Evolutionary conservation across 2,113 vertebrate species (phyloP).

Genomic region (Pagrus major): DNA sequence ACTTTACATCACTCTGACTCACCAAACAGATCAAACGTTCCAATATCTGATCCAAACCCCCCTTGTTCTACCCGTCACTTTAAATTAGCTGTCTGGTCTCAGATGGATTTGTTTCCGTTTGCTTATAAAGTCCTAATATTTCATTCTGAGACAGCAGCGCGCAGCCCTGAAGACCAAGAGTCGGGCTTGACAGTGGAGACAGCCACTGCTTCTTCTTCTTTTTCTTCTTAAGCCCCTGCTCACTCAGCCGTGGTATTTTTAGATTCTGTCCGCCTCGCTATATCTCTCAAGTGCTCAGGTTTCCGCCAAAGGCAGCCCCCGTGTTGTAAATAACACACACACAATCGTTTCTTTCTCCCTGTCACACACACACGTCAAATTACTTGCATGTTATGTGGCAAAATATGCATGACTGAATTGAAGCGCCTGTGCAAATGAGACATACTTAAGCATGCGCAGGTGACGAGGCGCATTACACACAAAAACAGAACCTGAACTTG

Average conservation of each 20-base stretch:
- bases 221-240: conserved; percentile 53
- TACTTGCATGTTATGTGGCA: conserved; percentile 19
- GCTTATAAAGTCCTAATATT: conserved; percentile 59
- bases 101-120: conserved; percentile 66
- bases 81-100: conserved; percentile 66
- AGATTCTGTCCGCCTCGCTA: conserved; percentile 72
- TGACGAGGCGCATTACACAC: background rate
- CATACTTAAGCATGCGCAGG: background rate
- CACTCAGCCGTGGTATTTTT: conserved; percentile 76
- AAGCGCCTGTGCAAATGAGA: background rate
- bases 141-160: conserved; percentile 45
- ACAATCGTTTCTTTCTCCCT: conserved; percentile 11
- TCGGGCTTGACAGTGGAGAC: conserved; percentile 54
- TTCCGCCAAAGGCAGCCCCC: conserved; percentile 56
- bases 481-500: background rate
- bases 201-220: conserved; percentile 54
- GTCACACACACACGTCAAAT: conserved; percentile 15
- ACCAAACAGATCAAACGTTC: conserved; percentile 55
- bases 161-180: conserved; percentile 42
- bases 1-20: conserved; percentile 54
- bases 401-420: conserved; percentile 7
- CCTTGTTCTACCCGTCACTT: conserved; percentile 50
- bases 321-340: conserved; percentile 54
- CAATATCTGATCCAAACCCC: conserved; percentile 41
- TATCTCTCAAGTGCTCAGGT: conserved; percentile 70